Base-by-base conservation (phyloP, 2,888 invertebrate species). In the Mesorhabditis belari region DNA sequence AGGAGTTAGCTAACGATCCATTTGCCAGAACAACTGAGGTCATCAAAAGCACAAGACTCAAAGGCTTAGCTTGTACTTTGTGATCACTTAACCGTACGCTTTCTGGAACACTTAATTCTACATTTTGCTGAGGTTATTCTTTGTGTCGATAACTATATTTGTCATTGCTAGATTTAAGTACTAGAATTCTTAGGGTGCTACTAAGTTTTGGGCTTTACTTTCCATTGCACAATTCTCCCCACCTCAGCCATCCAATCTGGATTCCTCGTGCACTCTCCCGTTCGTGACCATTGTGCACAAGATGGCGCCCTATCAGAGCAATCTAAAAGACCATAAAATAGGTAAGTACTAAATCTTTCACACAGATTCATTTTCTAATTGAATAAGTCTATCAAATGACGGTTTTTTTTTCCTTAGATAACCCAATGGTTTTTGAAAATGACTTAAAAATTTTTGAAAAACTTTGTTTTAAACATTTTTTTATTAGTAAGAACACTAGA, bases 251-350 rank as follows among this genome's bases (percentile, higher is more conserved):
- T 78, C 75, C 77, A 78, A 5, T 66, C 52, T n/a, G 61, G 60
- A 57, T 78, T 78, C 44, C 63, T 61, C 1, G 64, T 67, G 55
- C 78, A 79, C 58, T 79, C 77, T 2, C 77, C 77, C 17, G 64
- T 55, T 0, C 56, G 29, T 2, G 67, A 27, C 78, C 78, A 78
- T 23, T 57, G 55, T 1, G 62, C 65, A 57, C 78, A 78, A 51
- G 73, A 71, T 17, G 66, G 54, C 61, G 77, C 77, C 5, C 77
- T 72, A 51, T 78, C 75, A 4, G 65, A 52, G 61, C 78, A 78
- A 57, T 76, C 78, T 74, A n/a, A n/a, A n/a, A n/a, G n/a, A n/a
- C n/a, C n/a, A n/a, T n/a, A n/a, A n/a, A n/a, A n/a, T n/a, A n/a
- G n/a, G n/a, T n/a, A n/a, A n/a, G n/a, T n/a, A n/a, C n/a, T n/a